Evolutionary conservation across 2,888 invertebrate genomes (phyloP).

Genomic region (Parapristionchus giblindavisi): DNA sequence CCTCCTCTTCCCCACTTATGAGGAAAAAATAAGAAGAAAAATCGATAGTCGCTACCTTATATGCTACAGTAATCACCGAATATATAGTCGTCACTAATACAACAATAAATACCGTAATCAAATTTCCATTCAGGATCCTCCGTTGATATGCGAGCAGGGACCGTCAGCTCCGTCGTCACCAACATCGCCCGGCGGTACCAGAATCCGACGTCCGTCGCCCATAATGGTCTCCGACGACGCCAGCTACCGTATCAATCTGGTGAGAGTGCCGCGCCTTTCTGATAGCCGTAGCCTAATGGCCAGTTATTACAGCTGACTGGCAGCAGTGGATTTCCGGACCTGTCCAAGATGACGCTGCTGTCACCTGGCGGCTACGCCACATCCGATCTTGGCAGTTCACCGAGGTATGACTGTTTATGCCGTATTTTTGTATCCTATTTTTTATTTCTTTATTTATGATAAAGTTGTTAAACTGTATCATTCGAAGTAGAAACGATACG

Average conservation of each 20-base stretch:
- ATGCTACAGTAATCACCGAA: not conserved
- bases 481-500: not conserved
- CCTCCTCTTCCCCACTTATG: no score
- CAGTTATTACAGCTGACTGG: slow-evolving; percentile 33
- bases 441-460: not conserved
- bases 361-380: slow-evolving; percentile 67
- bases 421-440: no score
- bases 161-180: slow-evolving; percentile 67
- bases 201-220: slow-evolving; percentile 54
- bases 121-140: slow-evolving; percentile 58
- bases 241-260: slow-evolving; percentile 66
- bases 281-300: slow-evolving; percentile 8
- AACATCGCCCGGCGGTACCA: slow-evolving; percentile 53
- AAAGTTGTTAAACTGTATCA: not conserved
- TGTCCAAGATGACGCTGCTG: slow-evolving; percentile 40
- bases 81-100: no score
- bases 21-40: not conserved
- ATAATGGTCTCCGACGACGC: slow-evolving; percentile 61
- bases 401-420: slow-evolving; percentile 41
- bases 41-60: not conserved
- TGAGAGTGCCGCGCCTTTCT: slow-evolving; percentile 40
- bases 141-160: slow-evolving; percentile 67
- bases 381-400: slow-evolving; percentile 66
- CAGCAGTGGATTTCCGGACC: slow-evolving; percentile 35
- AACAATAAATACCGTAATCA: not conserved